Base-by-base conservation (phyloP, 1,140 invertebrate species). In the Parasteatoda tepidariorum region DNA sequence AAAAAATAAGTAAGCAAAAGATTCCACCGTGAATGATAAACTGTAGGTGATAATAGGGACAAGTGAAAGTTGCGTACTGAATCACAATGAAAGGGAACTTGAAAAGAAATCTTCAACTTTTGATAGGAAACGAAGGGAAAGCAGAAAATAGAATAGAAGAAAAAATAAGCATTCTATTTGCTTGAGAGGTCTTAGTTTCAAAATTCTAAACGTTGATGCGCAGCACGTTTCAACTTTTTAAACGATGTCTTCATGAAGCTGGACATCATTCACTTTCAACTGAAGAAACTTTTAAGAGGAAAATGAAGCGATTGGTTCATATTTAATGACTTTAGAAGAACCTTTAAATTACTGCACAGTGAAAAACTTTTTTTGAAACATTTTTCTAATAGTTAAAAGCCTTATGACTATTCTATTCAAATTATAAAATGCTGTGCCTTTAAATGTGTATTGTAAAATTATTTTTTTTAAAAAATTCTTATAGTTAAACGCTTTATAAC, bases 1-100 rank as follows among this genome's bases (percentile, higher is more conserved):
- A 6, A 41, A 41, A 41, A 41, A 2, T 13, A 48, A 48, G 18
- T 13, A 2, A 13, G 38, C 38, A 48, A n/a, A n/a, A 26, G 7
- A 24, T 22, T 24, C 61, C 13, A 33, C 28, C 31, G 67, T 82
- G 78, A 82, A 82, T 82, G 67, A 70, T 82, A 82, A 82, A 82
- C 66, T 82, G 66, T 70, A 82, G 78, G 54, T 70, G 78, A 82
- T 82, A 82, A 82, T 82, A 82, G 78, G 61, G 33, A 71, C 78
- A 82, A 82, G 78, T 70, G 62, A 26, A 48, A 62, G 67, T 24
- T 61, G 67, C 67, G 78, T 38, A 41, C 31, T 70, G 78, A 82
- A 82, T 82, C 55, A 61, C 67, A 82, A 82, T 82, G 78, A 82
- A 57, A 6, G 30, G 30, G 62, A 38, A 82, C 24, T 71, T 70